Conservation (phyloP, 2,888 invertebrate genomes). For the Platycheirus albimanus region DNA sequence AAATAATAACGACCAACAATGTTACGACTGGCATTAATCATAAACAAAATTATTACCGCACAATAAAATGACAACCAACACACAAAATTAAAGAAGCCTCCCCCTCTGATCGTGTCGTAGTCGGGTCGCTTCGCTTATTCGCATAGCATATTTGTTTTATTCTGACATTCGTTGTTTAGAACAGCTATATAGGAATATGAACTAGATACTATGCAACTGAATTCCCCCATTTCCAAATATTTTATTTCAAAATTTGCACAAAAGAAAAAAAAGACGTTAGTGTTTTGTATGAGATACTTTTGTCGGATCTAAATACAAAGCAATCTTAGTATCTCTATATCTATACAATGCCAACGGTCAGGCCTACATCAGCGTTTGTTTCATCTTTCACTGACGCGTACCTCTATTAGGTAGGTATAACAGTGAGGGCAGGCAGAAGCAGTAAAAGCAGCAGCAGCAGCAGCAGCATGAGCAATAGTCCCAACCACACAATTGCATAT, state of each 20-base stretch:
- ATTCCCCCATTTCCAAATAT: conserved; percentile 16
- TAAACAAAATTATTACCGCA: conserved; percentile 32
- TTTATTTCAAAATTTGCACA: conserved; percentile 13
- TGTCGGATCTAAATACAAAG: too few relatives aligned
- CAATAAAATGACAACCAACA: conserved; percentile 17
- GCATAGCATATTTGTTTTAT: background rate
- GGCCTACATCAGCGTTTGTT: conserved; percentile 2
- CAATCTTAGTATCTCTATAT: too few relatives aligned
- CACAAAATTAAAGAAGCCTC: conserved; percentile 3
- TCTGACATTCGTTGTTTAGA: background rate
- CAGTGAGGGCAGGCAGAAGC: conserved; percentile 10
- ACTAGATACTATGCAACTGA: background rate
- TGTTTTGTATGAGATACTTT: background rate
- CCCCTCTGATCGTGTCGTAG: background rate
- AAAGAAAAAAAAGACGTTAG: conserved; percentile 15
- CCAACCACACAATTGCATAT: conserved; percentile 52
- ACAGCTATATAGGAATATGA: too few relatives aligned
- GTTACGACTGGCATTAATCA: conserved; percentile 30
- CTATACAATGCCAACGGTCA: background rate
- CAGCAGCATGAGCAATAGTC: conserved; percentile 22
- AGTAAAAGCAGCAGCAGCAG: conserved; percentile 28
- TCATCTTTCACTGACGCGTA: conserved; percentile 50
- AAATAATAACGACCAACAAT: background rate
- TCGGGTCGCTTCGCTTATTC: background rate
- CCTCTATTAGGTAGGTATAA: conserved; percentile 5